Conservation (phyloP, 1,140 invertebrate genomes). For the Thrips palmi region DNA sequence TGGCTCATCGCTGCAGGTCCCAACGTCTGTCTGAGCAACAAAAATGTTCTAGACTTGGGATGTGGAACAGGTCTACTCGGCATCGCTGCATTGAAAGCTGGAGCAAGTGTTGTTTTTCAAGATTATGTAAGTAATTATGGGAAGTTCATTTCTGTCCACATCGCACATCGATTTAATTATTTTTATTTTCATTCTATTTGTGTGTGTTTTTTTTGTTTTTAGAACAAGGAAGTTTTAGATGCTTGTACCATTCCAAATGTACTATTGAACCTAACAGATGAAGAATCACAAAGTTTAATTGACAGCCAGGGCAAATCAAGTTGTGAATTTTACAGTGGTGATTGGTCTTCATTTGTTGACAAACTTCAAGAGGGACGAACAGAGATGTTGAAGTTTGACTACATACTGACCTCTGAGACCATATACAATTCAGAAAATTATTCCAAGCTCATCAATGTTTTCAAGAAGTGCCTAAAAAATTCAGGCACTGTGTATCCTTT, state of each 20-base stretch:
- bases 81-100: conserved; percentile 42
- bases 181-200: neutral
- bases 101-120: conserved; percentile 54
- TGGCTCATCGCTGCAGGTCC: conserved; percentile 33
- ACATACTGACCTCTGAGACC: conserved; percentile 77
- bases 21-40: conserved; percentile 24
- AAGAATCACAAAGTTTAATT: conserved; percentile 18
- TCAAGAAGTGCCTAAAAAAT: conserved; percentile 42
- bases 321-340: conserved; percentile 59
- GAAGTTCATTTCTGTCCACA: neutral
- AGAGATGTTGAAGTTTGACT: conserved; percentile 42
- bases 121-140: conserved; percentile 57
- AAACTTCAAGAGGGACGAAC: conserved; percentile 20
- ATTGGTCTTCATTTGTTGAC: conserved; percentile 49
- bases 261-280: conserved; percentile 38
- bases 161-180: neutral
- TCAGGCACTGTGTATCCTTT: conserved; percentile 38
- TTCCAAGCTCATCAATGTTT: conserved; percentile 47
- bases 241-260: conserved; percentile 62
- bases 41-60: conserved; percentile 58
- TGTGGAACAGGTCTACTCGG: conserved; percentile 73
- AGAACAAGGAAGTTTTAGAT: conserved; percentile 62
- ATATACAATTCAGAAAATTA: conserved; percentile 75
- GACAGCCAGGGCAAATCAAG: too few species aligned
- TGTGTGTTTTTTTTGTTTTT: conserved; percentile 20